Percentiles rank a stretch among this genome's conserved stretches.
These are phyloP conservation scores for Cylindroiulus punctatus DNA, from an alignment of 2,888 invertebrate species.

Conservation along the genomic window DNA sequence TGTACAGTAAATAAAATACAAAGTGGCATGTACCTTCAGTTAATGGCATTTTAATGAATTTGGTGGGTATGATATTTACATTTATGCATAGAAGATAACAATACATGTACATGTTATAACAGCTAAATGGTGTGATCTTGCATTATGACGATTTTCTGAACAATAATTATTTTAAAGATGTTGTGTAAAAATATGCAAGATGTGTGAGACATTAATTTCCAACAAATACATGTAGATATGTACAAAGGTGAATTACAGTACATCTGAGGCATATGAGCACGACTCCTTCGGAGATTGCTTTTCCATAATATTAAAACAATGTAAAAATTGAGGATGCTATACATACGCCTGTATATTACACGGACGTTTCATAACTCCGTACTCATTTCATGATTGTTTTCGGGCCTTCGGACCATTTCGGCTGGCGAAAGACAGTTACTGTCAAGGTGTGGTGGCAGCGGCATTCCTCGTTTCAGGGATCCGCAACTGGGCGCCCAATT, in stretches of 20 bases:
- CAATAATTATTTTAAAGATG: not conserved
- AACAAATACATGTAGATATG: conserved; percentile 3
- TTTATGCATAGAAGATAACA: not conserved
- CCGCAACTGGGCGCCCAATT: conserved; percentile 26
- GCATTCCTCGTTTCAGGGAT: conserved; percentile 18
- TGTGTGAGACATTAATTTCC: not conserved
- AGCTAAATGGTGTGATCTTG: no score
- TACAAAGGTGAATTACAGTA: not conserved
- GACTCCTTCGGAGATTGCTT: not conserved
- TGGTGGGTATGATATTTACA: not conserved
- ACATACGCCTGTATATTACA: conserved; percentile 14
- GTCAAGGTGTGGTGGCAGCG: not conserved
- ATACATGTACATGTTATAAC: not conserved
- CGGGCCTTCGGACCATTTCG: not conserved
- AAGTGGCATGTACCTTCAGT: not conserved
- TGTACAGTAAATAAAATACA: no score
- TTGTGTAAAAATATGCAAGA: not conserved
- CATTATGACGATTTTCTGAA: not conserved
- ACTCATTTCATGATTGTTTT: conserved; percentile 57
- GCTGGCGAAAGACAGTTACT: conserved; percentile 12
- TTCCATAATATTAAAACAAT: not conserved
- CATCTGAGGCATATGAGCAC: not conserved
- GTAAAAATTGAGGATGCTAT: not conserved
- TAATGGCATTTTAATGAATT: not conserved
- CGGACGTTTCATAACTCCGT: conserved; percentile 52